These are phyloP conservation scores for Cassiopea andromeda DNA, from an alignment of 30 jellyfish, hydroid and myxozoan genomes.

Conservation along the genomic window DNA sequence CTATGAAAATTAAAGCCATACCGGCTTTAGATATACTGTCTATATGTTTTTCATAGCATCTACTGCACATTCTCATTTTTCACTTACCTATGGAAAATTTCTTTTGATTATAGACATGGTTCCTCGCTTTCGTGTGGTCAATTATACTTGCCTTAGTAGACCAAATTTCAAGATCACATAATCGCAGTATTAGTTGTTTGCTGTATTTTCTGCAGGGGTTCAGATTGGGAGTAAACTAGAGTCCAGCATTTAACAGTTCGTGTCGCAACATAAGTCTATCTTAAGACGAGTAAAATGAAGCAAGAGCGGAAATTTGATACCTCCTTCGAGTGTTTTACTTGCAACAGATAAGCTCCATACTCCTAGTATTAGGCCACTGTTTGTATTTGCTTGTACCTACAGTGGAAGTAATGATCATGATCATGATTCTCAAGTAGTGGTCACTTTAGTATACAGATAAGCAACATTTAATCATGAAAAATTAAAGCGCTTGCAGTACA, in stretches of 20 bases:
- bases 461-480: not conserved
- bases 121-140: not conserved
- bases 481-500: not conserved
- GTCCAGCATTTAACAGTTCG: too few relatives aligned
- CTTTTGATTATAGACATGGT: not conserved
- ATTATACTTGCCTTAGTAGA: too few relatives aligned
- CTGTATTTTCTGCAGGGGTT: not conserved
- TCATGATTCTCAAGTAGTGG: not conserved
- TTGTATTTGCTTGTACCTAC: conserved; percentile 57
- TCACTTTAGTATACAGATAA: not conserved
- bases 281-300: not conserved
- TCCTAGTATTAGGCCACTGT: conserved; percentile 34
- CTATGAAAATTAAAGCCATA: too few relatives aligned
- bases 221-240: not conserved
- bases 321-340: not conserved
- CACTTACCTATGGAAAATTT: not conserved
- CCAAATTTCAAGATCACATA: too few relatives aligned
- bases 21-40: too few relatives aligned
- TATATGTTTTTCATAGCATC: too few relatives aligned
- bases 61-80: too few relatives aligned
- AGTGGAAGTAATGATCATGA: not conserved
- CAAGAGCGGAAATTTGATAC: too few relatives aligned
- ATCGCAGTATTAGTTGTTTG: not conserved
- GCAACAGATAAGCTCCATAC: conserved; percentile 12
- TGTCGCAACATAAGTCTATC: too few relatives aligned